Evolutionary conservation across 2,797 vertebrate species (phyloP).

Genomic region (Chrosomus eos): DNA sequence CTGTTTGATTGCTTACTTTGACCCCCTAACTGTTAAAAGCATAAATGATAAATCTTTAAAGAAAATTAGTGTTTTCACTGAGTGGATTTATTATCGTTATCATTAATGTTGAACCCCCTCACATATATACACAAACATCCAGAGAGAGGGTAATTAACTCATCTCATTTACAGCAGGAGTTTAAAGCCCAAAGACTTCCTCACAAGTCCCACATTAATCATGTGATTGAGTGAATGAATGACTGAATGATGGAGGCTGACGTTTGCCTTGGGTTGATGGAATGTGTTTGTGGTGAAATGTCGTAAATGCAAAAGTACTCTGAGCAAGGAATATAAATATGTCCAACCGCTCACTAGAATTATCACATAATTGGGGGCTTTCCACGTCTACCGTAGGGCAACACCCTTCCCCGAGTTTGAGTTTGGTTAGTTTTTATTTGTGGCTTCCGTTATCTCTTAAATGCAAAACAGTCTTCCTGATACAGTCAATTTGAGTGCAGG

Average conservation of each 20-base stretch:
- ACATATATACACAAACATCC: slow-evolving; percentile 54
- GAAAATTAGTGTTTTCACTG: slow-evolving; percentile 54
- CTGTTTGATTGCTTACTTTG: slow-evolving; percentile 1
- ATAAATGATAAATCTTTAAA: slow-evolving; percentile 25
- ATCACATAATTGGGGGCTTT: slow-evolving; percentile 88
- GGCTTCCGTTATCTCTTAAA: slow-evolving; percentile 25
- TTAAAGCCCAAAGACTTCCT: slow-evolving; percentile 72
- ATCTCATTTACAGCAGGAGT: slow-evolving; percentile 64
- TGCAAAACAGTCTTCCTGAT: slow-evolving; percentile 59
- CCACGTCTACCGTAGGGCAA: slow-evolving; percentile 78
- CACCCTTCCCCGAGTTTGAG: slow-evolving; percentile 58
- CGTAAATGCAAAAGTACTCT: slow-evolving; percentile 81
- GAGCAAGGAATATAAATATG: slow-evolving; percentile 81
- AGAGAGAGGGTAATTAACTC: slow-evolving; percentile 71
- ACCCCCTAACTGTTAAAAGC: slow-evolving; percentile 2
- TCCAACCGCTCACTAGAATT: slow-evolving; percentile 80
- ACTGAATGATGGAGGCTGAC: slow-evolving; percentile 68
- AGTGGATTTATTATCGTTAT: slow-evolving; percentile 59
- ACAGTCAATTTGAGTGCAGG: slow-evolving; percentile 41
- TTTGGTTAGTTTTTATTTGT: slow-evolving; percentile 63
- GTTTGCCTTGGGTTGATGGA: slow-evolving; percentile 74
- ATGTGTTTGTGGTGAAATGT: slow-evolving; percentile 79
- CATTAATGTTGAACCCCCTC: slow-evolving; percentile 57
- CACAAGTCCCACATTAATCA: slow-evolving; percentile 75
- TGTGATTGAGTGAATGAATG: slow-evolving; percentile 71